Percentiles rank a stretch among this genome's conserved stretches.
Evolutionary conservation across 2,113 vertebrate species (phyloP).

Genomic region (Chloropsis hardwickii): DNA sequence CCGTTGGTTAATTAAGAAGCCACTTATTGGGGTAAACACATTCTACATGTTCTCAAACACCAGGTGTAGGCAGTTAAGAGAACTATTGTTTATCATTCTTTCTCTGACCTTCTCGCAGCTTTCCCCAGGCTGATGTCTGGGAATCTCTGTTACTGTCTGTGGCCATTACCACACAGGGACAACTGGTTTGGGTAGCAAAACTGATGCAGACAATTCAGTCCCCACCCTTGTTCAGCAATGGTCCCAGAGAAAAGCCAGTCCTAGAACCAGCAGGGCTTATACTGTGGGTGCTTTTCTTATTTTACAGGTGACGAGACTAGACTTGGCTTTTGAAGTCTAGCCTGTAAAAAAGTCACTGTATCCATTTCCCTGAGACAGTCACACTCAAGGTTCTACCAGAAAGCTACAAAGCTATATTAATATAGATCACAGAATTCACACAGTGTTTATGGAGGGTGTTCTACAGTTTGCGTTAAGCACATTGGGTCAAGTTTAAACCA

Average conservation of each 20-base stretch:
- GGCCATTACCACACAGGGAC: too few relatives aligned
- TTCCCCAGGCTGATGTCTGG: too few relatives aligned
- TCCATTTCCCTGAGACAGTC: neutral
- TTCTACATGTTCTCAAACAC: too few relatives aligned
- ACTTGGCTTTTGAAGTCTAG: neutral
- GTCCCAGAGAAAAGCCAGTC: neutral
- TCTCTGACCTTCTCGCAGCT: too few relatives aligned
- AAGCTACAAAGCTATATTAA: neutral
- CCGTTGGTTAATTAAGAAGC: too few relatives aligned
- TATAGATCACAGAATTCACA: neutral
- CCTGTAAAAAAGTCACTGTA: neutral
- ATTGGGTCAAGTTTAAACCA: neutral
- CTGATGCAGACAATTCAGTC: too few relatives aligned
- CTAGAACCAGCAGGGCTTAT: neutral
- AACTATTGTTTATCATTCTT: too few relatives aligned
- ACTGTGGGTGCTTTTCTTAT: neutral
- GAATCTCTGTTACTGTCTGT: too few relatives aligned
- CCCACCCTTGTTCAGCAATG: too few relatives aligned
- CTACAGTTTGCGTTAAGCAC: neutral
- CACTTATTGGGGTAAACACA: too few relatives aligned
- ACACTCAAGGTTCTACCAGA: neutral
- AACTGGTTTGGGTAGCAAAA: too few relatives aligned
- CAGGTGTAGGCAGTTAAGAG: too few relatives aligned
- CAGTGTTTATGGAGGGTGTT: neutral
- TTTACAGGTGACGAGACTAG: neutral